Evolutionary conservation across 2,888 invertebrate genomes (phyloP), one percentile per base, ranked within the genome.

Genomic region (Drosophila neutralis): DNA sequence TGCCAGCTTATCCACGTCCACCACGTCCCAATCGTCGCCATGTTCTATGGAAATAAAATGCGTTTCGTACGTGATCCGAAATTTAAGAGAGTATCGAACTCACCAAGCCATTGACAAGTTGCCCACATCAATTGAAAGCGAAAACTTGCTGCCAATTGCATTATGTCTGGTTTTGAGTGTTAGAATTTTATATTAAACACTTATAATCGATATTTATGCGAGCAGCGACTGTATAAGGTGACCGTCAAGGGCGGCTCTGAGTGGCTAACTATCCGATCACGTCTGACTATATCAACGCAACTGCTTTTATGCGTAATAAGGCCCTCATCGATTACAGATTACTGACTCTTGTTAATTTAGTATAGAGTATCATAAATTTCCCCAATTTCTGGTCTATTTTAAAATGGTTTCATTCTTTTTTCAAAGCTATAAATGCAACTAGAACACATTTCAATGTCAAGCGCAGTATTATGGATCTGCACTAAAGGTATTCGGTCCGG

Each of bases 41-140:
- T 89, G 83, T 86, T 90, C 86, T 83, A 83, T 90, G 88, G 70
- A 87, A 87, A 80, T 88, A 80, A 88, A 88, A 87, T 87, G 83
- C 82, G 90, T 83, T 79, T 73, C 73, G 72, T 75, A 87, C 87
- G 87, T 87, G 87, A 76, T 61, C 40, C 35, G 87, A 66, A 90
- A 74, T 52, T 24, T 40, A 76, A 89, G 60, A 33, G 59, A 59
- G 27, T 52, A 18, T 18, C 36, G 15, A 57, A 15, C 33, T 54
- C 58, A 45, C 56, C n/a, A 21, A 52, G 29, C 77, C 76, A 76
- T 81, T 64, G 61, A 69, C 56, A 56, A 53, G 24, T 70, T 68
- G 67, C 31, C 63, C 73, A 69, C 77, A 67, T 60, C 85, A 73
- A 87, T 82, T 87, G 85, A 89, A 87, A 87, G 87, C 89, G 85